A percentile compares a stretch with the other conserved stretches of the same genome.
Evolutionary conservation across 2,113 vertebrate genomes (phyloP).

Genomic region (Hippocampus guttulatus): DNA sequence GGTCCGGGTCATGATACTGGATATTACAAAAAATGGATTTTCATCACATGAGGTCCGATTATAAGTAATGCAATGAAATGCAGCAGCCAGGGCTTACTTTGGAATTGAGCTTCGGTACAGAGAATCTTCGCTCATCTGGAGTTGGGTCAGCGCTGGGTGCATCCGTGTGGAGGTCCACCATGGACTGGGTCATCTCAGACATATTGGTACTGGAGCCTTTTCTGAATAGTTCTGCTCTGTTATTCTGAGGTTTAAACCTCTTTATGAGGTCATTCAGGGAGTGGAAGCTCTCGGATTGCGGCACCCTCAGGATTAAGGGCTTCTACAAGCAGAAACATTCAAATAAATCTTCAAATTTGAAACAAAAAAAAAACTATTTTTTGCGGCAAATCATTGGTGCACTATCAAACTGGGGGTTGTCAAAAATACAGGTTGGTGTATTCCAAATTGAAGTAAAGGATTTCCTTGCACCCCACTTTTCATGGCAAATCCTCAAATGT

Average conservation of each 20-base stretch:
- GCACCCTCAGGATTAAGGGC: conserved; percentile 57
- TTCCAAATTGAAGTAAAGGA: too few relatives aligned
- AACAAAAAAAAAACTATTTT: too few relatives aligned
- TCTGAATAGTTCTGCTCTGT: neutral
- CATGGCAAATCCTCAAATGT: too few relatives aligned
- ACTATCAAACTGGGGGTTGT: too few relatives aligned
- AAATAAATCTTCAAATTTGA: neutral
- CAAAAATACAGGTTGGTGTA: too few relatives aligned
- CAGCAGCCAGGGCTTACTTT: conserved; percentile 40
- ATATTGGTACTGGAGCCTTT: neutral
- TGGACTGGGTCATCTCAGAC: conserved; percentile 55
- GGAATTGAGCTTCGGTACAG: conserved; percentile 31
- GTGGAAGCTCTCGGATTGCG: conserved; percentile 45
- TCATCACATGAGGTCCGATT: neutral
- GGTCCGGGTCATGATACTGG: conserved; percentile 45
- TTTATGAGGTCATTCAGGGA: conserved; percentile 65
- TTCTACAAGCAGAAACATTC: conserved; percentile 45
- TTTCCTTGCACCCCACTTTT: too few relatives aligned
- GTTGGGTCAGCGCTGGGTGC: neutral
- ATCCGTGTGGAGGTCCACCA: conserved; percentile 53
- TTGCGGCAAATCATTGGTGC: neutral
- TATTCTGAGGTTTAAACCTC: conserved; percentile 26
- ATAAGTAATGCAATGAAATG: neutral
- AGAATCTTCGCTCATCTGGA: conserved; percentile 11
- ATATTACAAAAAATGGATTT: conserved; percentile 8